phyloP scores from a whole-genome alignment of 2,113 vertebrate species.

The Anoplopoma fimbria region DNA sequence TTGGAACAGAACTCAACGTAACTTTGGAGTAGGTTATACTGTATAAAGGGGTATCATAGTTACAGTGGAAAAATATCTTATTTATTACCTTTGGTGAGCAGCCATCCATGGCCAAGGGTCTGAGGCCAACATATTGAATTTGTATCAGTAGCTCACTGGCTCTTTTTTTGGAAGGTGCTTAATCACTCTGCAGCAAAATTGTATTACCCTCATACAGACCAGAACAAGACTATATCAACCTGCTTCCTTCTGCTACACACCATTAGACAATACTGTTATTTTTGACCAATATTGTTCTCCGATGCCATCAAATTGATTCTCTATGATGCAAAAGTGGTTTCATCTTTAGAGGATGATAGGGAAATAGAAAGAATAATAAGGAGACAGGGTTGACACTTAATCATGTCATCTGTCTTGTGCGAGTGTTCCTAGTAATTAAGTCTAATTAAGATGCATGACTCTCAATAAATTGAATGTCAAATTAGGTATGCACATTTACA shows the following conservation, averaged over 20 bases:
- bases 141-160: constrained; percentile 47
- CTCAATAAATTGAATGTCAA: constrained; percentile 27
- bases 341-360: constrained; percentile 14
- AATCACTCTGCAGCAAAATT: constrained; percentile 44
- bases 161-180: constrained; percentile 50
- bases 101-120: constrained; percentile 24
- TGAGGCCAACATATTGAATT: constrained; percentile 62
- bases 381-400: constrained; percentile 4
- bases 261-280: constrained; percentile 40
- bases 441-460: constrained; percentile 35
- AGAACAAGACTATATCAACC: constrained; percentile 13
- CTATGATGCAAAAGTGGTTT: constrained; percentile 16
- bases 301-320: constrained; percentile 4
- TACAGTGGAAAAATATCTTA: constrained; percentile 28
- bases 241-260: constrained; percentile 38
- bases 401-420: constrained; percentile 19
- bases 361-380: constrained; percentile 3
- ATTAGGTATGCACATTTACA: constrained; percentile 21
- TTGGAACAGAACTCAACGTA: constrained; percentile 24
- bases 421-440: constrained; percentile 35
- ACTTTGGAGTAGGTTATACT: constrained; percentile 24
- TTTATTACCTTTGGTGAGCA: constrained; percentile 36
- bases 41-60: constrained; percentile 12
- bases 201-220: constrained; percentile 4
- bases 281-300: constrained; percentile 19